Conservation (phyloP, 2,113 vertebrate species). For the Chionodraco myersi region DNA sequence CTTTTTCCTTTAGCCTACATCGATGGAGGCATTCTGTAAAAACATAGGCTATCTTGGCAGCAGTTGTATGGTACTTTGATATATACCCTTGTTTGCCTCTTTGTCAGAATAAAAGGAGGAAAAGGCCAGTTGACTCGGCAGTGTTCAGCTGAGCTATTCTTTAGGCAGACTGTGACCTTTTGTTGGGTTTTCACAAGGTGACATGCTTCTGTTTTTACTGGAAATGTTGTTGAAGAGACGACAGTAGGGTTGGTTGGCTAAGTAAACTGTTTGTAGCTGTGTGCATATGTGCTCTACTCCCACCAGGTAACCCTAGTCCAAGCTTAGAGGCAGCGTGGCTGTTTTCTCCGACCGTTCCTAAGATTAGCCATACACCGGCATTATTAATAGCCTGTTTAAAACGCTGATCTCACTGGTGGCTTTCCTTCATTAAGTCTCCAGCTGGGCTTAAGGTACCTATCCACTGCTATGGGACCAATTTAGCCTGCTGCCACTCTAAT, state of each 20-base stretch:
- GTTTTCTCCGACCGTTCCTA: slow-evolving; percentile 50
- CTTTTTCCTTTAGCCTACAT: slow-evolving; percentile 71
- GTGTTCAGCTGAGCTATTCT: neutral
- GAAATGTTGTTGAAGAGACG: slow-evolving; percentile 25
- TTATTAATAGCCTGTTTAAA: slow-evolving; percentile 73
- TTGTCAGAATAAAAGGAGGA: neutral
- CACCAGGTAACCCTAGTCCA: slow-evolving; percentile 48
- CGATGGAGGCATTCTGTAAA: slow-evolving; percentile 46
- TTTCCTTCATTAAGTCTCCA: slow-evolving; percentile 54
- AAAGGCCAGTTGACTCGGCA: neutral
- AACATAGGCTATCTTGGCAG: slow-evolving; percentile 14
- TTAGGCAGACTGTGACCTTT: slow-evolving; percentile 8
- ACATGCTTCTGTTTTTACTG: slow-evolving; percentile 32
- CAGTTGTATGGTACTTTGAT: neutral
- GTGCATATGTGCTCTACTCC: slow-evolving; percentile 23
- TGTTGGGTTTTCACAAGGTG: slow-evolving; percentile 13
- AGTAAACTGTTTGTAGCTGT: slow-evolving; percentile 10
- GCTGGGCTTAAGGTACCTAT: slow-evolving; percentile 33
- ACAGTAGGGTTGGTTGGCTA: neutral
- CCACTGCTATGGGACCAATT: slow-evolving; percentile 45
- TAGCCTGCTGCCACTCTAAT: slow-evolving; percentile 46
- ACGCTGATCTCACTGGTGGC: slow-evolving; percentile 54
- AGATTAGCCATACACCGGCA: slow-evolving; percentile 52
- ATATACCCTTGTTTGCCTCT: neutral
- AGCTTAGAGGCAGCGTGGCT: slow-evolving; percentile 52